Conservation (phyloP, 2,113 vertebrate genomes). For the Sceloporus undulatus region DNA sequence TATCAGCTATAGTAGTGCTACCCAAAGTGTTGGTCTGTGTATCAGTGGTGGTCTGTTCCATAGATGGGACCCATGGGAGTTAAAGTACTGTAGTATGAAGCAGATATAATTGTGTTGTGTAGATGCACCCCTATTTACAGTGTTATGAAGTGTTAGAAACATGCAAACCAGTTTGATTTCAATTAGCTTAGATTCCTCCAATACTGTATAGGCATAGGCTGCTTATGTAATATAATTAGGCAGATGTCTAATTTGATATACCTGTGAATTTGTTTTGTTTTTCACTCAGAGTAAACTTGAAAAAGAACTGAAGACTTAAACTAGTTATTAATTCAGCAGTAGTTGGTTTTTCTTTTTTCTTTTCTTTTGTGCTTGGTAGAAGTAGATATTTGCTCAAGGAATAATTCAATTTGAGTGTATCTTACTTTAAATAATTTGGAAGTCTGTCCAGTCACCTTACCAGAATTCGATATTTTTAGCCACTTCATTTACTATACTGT, state of each 20-base stretch:
- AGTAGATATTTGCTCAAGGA: slow-evolving; percentile 56
- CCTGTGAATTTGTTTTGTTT: slow-evolving; percentile 30
- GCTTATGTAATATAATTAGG: background rate
- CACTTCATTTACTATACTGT: slow-evolving; percentile 16
- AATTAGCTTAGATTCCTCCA: background rate
- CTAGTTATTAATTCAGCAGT: slow-evolving; percentile 30
- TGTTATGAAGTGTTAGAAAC: no score
- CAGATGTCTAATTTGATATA: background rate
- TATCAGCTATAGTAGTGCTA: no score
- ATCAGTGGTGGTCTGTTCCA: no score
- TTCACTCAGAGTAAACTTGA: slow-evolving; percentile 44
- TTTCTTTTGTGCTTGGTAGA: slow-evolving; percentile 31
- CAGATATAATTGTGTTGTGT: no score
- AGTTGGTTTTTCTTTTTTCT: slow-evolving; percentile 13
- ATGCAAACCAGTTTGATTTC: background rate
- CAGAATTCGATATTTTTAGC: background rate
- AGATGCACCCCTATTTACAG: background rate
- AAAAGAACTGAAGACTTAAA: slow-evolving; percentile 26
- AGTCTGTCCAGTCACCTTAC: background rate
- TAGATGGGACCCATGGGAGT: no score
- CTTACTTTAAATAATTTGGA: slow-evolving; percentile 4
- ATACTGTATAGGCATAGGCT: background rate
- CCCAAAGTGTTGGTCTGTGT: no score
- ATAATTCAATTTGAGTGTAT: slow-evolving; percentile 31
- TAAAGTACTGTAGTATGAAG: no score